These are phyloP conservation scores for Coturnix japonica DNA, from an alignment of 2,113 vertebrate genomes.

Conservation along the genomic window DNA sequence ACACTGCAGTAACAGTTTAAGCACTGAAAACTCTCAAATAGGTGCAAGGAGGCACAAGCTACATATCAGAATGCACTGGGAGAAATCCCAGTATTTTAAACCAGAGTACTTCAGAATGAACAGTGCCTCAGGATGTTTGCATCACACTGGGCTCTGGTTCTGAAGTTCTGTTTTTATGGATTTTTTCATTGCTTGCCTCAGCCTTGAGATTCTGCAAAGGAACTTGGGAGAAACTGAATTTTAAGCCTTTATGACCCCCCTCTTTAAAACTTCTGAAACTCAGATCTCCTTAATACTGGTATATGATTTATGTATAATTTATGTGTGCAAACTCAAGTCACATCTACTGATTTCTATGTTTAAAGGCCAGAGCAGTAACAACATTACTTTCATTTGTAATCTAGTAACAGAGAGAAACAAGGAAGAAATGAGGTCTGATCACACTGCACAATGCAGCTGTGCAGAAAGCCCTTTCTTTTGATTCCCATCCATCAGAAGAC, in stretches of 20 bases:
- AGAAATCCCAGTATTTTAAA: constrained; percentile 7
- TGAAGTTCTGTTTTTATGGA: constrained; percentile 46
- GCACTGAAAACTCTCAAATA: background rate
- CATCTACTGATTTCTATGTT: background rate
- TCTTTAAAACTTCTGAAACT: constrained; percentile 7
- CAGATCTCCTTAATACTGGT: background rate
- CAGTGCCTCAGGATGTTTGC: constrained; percentile 55
- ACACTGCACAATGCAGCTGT: background rate
- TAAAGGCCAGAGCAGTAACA: background rate
- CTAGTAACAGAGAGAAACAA: background rate
- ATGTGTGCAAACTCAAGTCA: background rate
- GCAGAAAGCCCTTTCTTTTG: background rate
- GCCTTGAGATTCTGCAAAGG: constrained; percentile 7
- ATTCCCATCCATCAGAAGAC: background rate
- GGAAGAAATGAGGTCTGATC: background rate
- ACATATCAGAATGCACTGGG: background rate
- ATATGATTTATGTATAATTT: constrained; percentile 33
- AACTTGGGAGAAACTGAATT: constrained; percentile 11
- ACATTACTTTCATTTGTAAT: background rate
- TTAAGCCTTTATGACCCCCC: background rate
- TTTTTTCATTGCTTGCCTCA: background rate
- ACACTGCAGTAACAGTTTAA: background rate
- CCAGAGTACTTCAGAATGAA: background rate
- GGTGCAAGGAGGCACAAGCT: background rate
- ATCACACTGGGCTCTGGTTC: constrained; percentile 17